Conservation (phyloP, 2,113 vertebrate genomes). For the Hemiprocne comata region DNA sequence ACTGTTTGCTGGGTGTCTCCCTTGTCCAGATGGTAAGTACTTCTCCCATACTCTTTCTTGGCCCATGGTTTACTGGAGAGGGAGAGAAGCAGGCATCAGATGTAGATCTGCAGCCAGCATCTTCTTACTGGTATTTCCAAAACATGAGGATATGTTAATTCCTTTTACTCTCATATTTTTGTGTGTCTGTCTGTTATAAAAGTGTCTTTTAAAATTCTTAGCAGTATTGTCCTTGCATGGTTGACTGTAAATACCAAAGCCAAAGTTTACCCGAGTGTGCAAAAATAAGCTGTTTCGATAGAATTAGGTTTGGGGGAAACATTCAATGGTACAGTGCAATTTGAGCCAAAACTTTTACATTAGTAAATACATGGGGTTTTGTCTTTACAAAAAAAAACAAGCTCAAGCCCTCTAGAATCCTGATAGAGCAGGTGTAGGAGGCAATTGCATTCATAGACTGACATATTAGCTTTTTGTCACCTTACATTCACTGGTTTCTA, state of each 20-base stretch:
- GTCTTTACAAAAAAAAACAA: neutral
- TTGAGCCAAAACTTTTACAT: neutral
- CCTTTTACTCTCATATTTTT: slow-evolving; percentile 8
- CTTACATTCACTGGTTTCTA: neutral
- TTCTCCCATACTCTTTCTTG: neutral
- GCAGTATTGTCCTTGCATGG: slow-evolving; percentile 6
- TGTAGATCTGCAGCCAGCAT: slow-evolving; percentile 6
- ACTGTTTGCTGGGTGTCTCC: neutral
- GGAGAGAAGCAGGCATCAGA: neutral
- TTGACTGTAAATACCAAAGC: neutral
- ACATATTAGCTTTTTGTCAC: neutral
- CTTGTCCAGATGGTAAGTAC: neutral
- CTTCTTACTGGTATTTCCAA: neutral
- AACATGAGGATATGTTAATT: neutral
- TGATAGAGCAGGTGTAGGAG: neutral
- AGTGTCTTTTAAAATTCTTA: neutral
- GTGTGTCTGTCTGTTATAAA: slow-evolving; percentile 3
- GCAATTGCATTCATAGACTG: neutral
- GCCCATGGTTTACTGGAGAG: neutral
- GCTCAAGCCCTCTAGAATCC: neutral
- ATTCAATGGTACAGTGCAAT: neutral
- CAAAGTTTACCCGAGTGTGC: neutral
- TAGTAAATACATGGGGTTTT: neutral
- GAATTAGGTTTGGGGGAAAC: neutral
- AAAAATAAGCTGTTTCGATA: neutral